Evolutionary conservation across 92 coral and sea anemone genomes (phyloP).

Genomic region (Palythoa grandis): DNA sequence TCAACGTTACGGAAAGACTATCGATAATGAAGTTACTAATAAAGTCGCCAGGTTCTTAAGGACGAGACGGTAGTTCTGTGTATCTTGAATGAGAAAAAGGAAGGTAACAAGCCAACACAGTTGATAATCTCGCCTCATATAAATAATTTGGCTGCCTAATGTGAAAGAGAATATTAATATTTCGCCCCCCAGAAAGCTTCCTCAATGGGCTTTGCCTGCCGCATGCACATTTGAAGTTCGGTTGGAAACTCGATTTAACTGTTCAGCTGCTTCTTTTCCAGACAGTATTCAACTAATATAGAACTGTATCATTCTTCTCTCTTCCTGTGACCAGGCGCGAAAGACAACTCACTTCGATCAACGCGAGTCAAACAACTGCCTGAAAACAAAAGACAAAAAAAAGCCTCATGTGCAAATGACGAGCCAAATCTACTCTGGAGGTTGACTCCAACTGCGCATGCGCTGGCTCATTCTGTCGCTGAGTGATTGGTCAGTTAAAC

Average conservation of each 20-base stretch:
- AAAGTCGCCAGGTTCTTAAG: not conserved
- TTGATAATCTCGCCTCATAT: slow-evolving; percentile 7
- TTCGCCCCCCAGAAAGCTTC: slow-evolving; percentile 81
- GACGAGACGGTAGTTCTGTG: not conserved
- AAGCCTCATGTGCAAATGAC: slow-evolving; percentile 19
- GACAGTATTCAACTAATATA: not conserved
- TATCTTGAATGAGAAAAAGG: slow-evolving; percentile 9
- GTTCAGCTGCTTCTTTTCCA: slow-evolving; percentile 6
- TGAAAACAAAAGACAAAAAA: slow-evolving; percentile 29
- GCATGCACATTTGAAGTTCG: slow-evolving; percentile 18
- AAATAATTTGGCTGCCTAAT: slow-evolving; percentile 69
- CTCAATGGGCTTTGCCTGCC: slow-evolving; percentile 41
- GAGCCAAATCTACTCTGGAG: slow-evolving; percentile 45
- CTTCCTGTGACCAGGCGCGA: slow-evolving; percentile 13
- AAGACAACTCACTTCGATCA: not conserved
- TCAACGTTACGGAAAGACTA: not conserved
- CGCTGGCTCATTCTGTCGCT: slow-evolving; percentile 43
- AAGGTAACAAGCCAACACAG: not conserved
- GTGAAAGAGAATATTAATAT: slow-evolving; percentile 66
- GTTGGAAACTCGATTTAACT: slow-evolving; percentile 9
- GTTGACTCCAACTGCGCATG: slow-evolving; percentile 27
- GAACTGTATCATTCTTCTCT: too few relatives aligned
- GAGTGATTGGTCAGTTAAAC: slow-evolving; percentile 86
- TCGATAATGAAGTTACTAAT: not conserved
- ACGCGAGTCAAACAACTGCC: not conserved